A percentile compares a stretch with the other conserved stretches of the same genome.
These are phyloP conservation scores for Oligia fasciuncula DNA, from an alignment of 2,888 invertebrate genomes.

Conservation along the genomic window DNA sequence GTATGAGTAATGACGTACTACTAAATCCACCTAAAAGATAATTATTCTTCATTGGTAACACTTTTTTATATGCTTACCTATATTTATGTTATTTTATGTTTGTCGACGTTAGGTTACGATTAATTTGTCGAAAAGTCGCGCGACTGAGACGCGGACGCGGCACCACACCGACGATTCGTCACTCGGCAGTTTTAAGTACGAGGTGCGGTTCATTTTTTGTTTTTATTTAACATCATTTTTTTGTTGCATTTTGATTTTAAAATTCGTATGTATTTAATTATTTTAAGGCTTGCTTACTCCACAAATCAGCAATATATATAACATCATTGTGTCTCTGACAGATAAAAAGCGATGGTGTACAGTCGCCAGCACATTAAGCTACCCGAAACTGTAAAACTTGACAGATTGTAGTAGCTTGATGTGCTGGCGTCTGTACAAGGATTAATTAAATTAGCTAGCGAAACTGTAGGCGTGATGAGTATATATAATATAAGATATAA, in stretches of 20 bases:
- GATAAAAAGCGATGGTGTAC: not conserved
- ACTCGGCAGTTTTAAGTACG: constrained; percentile 92
- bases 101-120: constrained; percentile 81
- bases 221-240: constrained; percentile 44
- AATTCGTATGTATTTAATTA: constrained; percentile 6
- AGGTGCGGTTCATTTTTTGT: constrained; percentile 89
- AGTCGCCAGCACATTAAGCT: too few species aligned
- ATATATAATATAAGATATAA: too few species aligned
- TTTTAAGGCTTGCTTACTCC: not conserved
- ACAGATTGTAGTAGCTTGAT: too few species aligned
- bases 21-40: not conserved
- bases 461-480: too few species aligned
- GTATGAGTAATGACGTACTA: not conserved
- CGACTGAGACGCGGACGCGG: constrained; percentile 86
- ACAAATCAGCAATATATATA: not conserved
- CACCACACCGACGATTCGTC: constrained; percentile 93
- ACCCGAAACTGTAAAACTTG: too few species aligned
- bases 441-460: too few species aligned
- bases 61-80: constrained; percentile 29
- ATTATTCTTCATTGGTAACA: constrained; percentile 38
- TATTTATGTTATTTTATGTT: constrained; percentile 63
- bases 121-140: constrained; percentile 78
- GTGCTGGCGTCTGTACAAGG: too few species aligned
- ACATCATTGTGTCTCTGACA: not conserved
- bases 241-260: constrained; percentile 7